Percentiles rank a stretch among this genome's conserved stretches.
Evolutionary conservation across 2,797 vertebrate species (phyloP).

Genomic region (Phoeniculus purpureus): DNA sequence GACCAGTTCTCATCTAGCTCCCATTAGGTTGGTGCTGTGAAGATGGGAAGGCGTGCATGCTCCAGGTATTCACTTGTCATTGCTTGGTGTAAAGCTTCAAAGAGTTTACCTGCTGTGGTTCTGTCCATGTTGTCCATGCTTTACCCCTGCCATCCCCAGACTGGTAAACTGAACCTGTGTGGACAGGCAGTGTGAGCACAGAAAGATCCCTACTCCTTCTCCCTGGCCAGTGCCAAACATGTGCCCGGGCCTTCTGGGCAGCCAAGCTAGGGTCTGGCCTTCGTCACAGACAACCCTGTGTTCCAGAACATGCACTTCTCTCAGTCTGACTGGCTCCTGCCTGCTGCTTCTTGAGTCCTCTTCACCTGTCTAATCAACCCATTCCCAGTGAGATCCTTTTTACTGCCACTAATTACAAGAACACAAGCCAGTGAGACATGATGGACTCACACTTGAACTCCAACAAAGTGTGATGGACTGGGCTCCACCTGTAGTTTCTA

Average conservation of each 20-base stretch:
- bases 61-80: neutral
- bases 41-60: neutral
- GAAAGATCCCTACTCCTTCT: accelerated
- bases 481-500: neutral
- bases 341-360: neutral
- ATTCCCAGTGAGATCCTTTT: neutral
- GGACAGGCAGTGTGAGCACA: accelerated
- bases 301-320: neutral
- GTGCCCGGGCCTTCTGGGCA: accelerated
- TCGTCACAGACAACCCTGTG: neutral
- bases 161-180: neutral
- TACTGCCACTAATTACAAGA: neutral
- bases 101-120: accelerated
- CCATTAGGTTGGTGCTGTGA: neutral
- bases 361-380: neutral
- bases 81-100: neutral
- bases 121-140: neutral
- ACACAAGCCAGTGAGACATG: neutral
- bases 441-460: too few relatives aligned
- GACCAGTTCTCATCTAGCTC: neutral
- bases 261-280: neutral
- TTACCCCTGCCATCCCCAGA: neutral
- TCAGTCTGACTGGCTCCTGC: neutral
- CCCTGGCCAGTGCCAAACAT: neutral
- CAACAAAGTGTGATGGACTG: neutral